Evolutionary conservation across 2,888 invertebrate genomes (phyloP), one percentile per base, ranked within the genome.

Genomic region (Lobophora halterata): DNA sequence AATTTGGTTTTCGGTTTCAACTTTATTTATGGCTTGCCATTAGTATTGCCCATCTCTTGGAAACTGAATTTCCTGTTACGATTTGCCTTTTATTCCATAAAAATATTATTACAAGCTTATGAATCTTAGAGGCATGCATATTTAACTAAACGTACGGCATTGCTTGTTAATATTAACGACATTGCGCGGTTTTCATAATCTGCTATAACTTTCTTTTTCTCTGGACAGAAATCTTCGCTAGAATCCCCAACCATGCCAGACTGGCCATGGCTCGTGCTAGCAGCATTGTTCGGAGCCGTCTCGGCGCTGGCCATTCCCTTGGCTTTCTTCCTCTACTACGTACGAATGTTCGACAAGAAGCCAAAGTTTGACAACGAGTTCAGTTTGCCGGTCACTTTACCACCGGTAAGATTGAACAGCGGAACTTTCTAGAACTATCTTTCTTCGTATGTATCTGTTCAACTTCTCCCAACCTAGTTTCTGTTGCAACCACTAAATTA

Each of bases 261-360:
- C 56, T 88, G 85, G 87, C 70, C 75, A 33, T 86, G 83, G 82
- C 55, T 86, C 49, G 49, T 88, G 24, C 38, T 80, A 9, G 79
- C 87, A 2, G 81, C 83, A 30, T 51, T 80, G 20, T 60, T 81
- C 27, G 88, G 88, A 0, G 87, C 86, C 1, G 47, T 74, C 1
- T 69, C 77, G 0, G 79, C 80, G 1, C 62, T 87, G 40, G 66
- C 75, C 0, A 65, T 83, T 5, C 86, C 85, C 3, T 41, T 80
- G 21, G 70, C 62, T 0, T 48, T 87, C 19, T 58, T 88, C 33
- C 33, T 82, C 17, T 85, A 86, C 64, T 81, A 75, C 60, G 55
- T 79, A 31, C 61, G 71, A 33, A 30, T 34, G 16, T 78, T 77
- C 5, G 81, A 77, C 47, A 79, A 78, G 41, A 80, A 77, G 61